Percentiles rank a stretch among this genome's conserved stretches.
Evolutionary conservation across 2,113 vertebrate species (phyloP).

Genomic region (Mugil cephalus): DNA sequence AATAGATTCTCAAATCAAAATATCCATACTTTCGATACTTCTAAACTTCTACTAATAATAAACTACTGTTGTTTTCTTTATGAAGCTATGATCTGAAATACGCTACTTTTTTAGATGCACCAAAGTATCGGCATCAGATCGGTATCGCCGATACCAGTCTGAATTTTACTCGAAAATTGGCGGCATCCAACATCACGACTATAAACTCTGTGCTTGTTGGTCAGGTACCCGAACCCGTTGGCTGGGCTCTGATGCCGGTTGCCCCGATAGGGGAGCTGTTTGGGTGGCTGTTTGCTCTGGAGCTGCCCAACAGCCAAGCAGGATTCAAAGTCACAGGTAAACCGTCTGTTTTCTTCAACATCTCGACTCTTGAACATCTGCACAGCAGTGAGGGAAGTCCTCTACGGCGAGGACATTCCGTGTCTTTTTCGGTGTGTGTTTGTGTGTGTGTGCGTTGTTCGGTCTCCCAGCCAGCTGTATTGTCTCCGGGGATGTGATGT

Average conservation of each 20-base stretch:
- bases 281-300: conserved; percentile 95
- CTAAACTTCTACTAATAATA: too few relatives aligned
- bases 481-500: conserved; percentile 71
- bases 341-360: conserved; percentile 27
- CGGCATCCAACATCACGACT: background rate
- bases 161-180: too few relatives aligned
- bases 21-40: too few relatives aligned
- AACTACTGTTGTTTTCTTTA: too few relatives aligned
- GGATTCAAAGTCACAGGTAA: conserved; percentile 94
- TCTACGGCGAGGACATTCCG: conserved; percentile 13
- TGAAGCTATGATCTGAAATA: too few relatives aligned
- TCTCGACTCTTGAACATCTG: conserved; percentile 22
- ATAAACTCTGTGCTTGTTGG: conserved; percentile 17
- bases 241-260: conserved; percentile 91
- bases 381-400: conserved; percentile 44
- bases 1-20: too few relatives aligned
- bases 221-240: conserved; percentile 87
- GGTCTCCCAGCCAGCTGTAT: conserved; percentile 50
- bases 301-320: conserved; percentile 90
- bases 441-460: conserved; percentile 43
- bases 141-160: too few relatives aligned
- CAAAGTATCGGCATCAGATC: too few relatives aligned
- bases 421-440: conserved; percentile 34
- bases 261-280: conserved; percentile 91
- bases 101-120: too few relatives aligned